Evolutionary conservation across 2,888 invertebrate species (phyloP).

Genomic region (Oxytorus armatus): DNA sequence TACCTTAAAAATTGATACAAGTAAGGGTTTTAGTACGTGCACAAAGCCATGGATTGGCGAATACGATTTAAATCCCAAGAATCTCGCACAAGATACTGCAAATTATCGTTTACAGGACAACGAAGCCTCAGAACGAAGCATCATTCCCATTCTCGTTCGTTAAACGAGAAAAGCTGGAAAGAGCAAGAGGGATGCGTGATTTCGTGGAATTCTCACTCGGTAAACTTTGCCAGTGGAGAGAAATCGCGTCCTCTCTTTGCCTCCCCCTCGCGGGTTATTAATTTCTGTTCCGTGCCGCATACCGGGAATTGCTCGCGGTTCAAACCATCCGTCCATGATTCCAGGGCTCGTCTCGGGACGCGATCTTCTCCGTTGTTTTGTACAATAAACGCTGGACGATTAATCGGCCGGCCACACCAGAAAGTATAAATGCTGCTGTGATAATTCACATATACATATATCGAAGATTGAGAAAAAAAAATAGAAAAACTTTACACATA

Average conservation of each 20-base stretch:
- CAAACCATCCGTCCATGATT: conserved; percentile 46
- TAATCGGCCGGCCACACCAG: conserved; percentile 42
- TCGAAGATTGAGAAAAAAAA: conserved; percentile 20
- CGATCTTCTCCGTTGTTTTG: conserved; percentile 24
- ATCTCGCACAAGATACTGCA: conserved; percentile 17
- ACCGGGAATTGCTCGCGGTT: conserved; percentile 56
- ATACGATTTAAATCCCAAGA: conserved; percentile 8
- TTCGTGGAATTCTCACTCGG: conserved; percentile 61
- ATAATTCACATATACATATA: conserved; percentile 12
- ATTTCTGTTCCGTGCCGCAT: conserved; percentile 64
- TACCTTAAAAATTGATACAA: background rate
- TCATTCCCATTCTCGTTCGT: background rate
- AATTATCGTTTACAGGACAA: conserved; percentile 40
- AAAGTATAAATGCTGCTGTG: conserved; percentile 28
- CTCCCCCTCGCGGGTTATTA: conserved; percentile 55
- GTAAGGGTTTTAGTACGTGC: background rate
- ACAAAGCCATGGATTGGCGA: background rate
- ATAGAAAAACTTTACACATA: background rate
- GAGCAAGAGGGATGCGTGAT: conserved; percentile 58
- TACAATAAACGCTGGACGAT: conserved; percentile 49
- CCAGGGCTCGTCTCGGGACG: conserved; percentile 45
- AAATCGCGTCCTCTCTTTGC: conserved; percentile 34
- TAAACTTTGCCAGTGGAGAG: conserved; percentile 60
- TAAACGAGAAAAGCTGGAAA: conserved; percentile 25
- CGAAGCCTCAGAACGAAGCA: conserved; percentile 14